Conservation (phyloP, 2,113 vertebrate genomes). For the Odontesthes bonariensis region DNA sequence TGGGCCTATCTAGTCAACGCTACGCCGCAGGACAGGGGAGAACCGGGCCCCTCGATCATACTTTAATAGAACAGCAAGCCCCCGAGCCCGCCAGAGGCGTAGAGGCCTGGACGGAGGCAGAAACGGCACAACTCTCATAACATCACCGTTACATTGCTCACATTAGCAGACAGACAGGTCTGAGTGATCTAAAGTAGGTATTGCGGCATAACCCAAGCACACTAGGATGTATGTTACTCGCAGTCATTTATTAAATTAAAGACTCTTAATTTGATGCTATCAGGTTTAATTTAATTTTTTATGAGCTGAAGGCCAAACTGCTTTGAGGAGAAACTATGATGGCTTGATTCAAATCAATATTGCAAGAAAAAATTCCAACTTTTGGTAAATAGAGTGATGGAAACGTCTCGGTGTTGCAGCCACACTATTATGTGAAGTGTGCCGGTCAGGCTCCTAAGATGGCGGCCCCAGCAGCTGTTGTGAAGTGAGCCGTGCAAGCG, state of each 20-base stretch:
- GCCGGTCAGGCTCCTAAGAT: constrained; percentile 57
- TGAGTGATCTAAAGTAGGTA: constrained; percentile 52
- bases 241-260: constrained; percentile 46
- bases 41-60: constrained; percentile 71
- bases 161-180: constrained; percentile 54
- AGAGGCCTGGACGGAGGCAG: constrained; percentile 49
- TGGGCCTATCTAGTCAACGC: constrained; percentile 66
- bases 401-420: constrained; percentile 25
- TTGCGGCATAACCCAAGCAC: constrained; percentile 38
- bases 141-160: constrained; percentile 56
- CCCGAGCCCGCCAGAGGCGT: constrained; percentile 31
- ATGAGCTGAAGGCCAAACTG: constrained; percentile 35
- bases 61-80: constrained; percentile 70
- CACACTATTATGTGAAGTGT: constrained; percentile 42
- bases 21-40: constrained; percentile 53
- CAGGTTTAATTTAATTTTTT: constrained; percentile 38
- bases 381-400: not conserved
- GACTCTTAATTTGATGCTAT: constrained; percentile 41
- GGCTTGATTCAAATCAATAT: not conserved
- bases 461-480: constrained; percentile 49
- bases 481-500: constrained; percentile 50
- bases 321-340: constrained; percentile 4
- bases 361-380: not conserved
- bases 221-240: constrained; percentile 16
- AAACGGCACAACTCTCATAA: constrained; percentile 48